A percentile compares a stretch with the other conserved stretches of the same genome.
Evolutionary conservation across 2,797 vertebrate genomes (phyloP).

Genomic region (Lindbergichthys nudifrons): DNA sequence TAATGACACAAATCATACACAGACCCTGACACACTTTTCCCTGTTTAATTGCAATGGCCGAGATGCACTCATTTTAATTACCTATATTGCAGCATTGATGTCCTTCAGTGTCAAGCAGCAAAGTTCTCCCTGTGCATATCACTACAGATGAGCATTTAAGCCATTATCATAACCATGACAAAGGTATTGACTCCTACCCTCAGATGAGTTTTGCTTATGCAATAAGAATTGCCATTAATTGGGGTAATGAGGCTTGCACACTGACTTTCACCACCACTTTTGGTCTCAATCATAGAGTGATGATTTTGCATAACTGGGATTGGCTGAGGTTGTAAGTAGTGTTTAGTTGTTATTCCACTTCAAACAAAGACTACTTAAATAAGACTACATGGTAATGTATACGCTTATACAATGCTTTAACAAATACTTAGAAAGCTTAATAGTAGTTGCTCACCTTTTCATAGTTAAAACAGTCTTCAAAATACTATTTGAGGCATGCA

Average conservation of each 20-base stretch:
- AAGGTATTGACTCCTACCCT: slow-evolving; percentile 78
- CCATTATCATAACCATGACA: slow-evolving; percentile 78
- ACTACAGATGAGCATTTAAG: slow-evolving; percentile 69
- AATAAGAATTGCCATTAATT: slow-evolving; percentile 80
- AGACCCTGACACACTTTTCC: slow-evolving; percentile 75
- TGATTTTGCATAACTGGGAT: slow-evolving; percentile 71
- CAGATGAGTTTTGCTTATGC: slow-evolving; percentile 81
- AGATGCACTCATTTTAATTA: slow-evolving; percentile 76
- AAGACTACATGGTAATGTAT: slow-evolving; percentile 3
- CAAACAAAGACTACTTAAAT: slow-evolving; percentile 18
- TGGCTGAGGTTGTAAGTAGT: slow-evolving; percentile 65
- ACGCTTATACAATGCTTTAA: not conserved
- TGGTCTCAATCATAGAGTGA: slow-evolving; percentile 77
- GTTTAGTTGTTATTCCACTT: slow-evolving; percentile 51
- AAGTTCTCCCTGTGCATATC: slow-evolving; percentile 65
- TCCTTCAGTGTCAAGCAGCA: slow-evolving; percentile 74
- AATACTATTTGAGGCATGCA: not conserved
- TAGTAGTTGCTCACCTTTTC: slow-evolving; percentile 3
- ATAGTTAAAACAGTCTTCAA: not conserved
- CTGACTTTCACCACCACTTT: slow-evolving; percentile 74
- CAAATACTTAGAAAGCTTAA: slow-evolving; percentile 28
- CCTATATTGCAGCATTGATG: slow-evolving; percentile 71
- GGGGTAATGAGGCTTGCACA: slow-evolving; percentile 77
- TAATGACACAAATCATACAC: slow-evolving; percentile 80
- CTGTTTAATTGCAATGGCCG: slow-evolving; percentile 76